Evolutionary conservation across 2,888 invertebrate species (phyloP).

Genomic region (Abrostola triplasia): DNA sequence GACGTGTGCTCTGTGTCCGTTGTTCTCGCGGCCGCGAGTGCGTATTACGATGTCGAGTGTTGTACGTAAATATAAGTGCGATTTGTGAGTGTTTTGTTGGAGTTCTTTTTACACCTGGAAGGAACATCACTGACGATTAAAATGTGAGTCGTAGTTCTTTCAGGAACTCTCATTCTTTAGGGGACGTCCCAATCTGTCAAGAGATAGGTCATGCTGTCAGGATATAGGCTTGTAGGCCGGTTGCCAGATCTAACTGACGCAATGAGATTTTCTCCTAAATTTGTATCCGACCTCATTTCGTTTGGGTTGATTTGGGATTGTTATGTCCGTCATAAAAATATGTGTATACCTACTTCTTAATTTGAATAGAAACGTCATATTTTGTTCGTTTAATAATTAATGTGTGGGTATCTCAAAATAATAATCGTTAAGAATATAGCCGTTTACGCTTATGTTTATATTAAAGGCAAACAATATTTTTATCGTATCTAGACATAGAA

Average conservation of each 20-base stretch:
- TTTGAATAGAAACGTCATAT: too few species aligned
- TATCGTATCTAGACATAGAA: too few species aligned
- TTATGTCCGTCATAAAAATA: too few species aligned
- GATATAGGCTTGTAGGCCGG: slow-evolving; percentile 6
- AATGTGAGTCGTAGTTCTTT: slow-evolving; percentile 39
- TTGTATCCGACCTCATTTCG: slow-evolving; percentile 2
- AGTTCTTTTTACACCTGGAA: slow-evolving; percentile 58
- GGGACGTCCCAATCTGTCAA: not conserved
- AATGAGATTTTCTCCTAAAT: slow-evolving; percentile 1
- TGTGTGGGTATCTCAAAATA: too few species aligned
- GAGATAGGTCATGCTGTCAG: slow-evolving; percentile 1
- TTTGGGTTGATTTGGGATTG: too few species aligned
- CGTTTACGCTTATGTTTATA: too few species aligned
- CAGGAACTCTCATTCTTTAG: not conserved
- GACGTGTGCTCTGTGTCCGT: slow-evolving; percentile 65
- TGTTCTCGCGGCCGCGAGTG: slow-evolving; percentile 67
- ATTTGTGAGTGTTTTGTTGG: slow-evolving; percentile 68
- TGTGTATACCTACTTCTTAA: too few species aligned
- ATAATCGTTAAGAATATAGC: too few species aligned
- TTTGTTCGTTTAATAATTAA: too few species aligned
- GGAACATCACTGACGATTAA: slow-evolving; percentile 19
- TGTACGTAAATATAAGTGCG: slow-evolving; percentile 69
- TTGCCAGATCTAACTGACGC: slow-evolving; percentile 1
- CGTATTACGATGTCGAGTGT: slow-evolving; percentile 78
- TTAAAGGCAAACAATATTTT: too few species aligned